phyloP scores from a whole-genome alignment of 2,888 invertebrate species.

The Aporophyla nigra region DNA sequence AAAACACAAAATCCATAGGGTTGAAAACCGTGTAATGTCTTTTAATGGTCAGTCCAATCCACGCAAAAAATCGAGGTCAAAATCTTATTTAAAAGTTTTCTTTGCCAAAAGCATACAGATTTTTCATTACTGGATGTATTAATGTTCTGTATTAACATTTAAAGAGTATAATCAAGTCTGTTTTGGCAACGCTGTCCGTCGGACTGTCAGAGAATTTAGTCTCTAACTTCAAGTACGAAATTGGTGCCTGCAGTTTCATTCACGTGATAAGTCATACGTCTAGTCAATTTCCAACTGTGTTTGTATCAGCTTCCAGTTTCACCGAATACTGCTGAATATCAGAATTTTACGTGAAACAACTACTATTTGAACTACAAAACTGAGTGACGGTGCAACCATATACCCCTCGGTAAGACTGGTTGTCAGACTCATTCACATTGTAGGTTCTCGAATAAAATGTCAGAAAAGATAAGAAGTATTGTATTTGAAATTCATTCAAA shows the following conservation, averaged over 20 bases:
- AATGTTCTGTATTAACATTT: slow-evolving; percentile 48
- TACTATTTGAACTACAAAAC: background rate
- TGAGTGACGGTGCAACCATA: background rate
- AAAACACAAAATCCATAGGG: background rate
- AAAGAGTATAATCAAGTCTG: slow-evolving; percentile 38
- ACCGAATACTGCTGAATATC: background rate
- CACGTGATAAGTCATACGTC: no score
- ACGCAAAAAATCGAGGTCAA: slow-evolving; percentile 10
- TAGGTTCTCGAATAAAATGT: no score
- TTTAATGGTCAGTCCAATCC: background rate
- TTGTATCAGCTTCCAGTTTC: background rate
- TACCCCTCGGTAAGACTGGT: background rate
- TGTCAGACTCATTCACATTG: background rate
- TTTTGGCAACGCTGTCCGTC: slow-evolving; percentile 45
- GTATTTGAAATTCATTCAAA: background rate
- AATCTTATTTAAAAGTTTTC: slow-evolving; percentile 27
- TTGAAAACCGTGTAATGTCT: background rate
- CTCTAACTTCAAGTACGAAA: slow-evolving; percentile 19
- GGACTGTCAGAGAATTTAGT: slow-evolving; percentile 1
- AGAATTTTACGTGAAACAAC: background rate
- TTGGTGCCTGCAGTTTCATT: background rate
- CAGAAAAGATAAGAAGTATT: background rate
- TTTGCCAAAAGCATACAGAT: slow-evolving; percentile 39
- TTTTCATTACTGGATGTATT: slow-evolving; percentile 48
- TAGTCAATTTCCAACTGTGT: background rate